A percentile compares a stretch with the other conserved stretches of the same genome.
phyloP scores from a whole-genome alignment of 2,113 vertebrate species.

The Raphicerus campestris region DNA sequence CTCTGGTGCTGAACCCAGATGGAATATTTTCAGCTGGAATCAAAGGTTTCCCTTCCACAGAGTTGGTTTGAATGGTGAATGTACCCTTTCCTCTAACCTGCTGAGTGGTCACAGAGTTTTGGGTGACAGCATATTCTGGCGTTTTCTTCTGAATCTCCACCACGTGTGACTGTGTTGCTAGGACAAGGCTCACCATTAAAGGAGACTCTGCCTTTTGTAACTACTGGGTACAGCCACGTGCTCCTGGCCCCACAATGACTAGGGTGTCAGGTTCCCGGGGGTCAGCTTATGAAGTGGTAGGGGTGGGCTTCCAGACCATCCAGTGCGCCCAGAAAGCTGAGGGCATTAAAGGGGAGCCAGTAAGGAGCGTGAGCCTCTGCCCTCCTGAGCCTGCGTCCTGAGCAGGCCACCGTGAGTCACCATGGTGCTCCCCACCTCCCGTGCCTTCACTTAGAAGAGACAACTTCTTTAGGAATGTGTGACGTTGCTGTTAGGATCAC shows the following conservation, averaged over 20 bases:
- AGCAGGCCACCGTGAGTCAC: not conserved
- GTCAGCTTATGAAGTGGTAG: not conserved
- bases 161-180: fast-evolving
- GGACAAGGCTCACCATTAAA: not conserved
- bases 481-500: not conserved
- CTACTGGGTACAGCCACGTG: fast-evolving
- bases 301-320: fast-evolving
- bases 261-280: fast-evolving
- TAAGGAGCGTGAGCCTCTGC: not conserved
- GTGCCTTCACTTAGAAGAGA: not conserved
- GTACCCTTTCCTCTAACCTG: fast-evolving
- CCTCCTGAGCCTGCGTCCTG: not conserved
- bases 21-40: not conserved
- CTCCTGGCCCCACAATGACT: not conserved
- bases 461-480: not conserved
- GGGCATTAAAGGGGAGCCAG: not conserved
- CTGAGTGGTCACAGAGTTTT: not conserved
- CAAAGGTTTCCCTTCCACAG: not conserved
- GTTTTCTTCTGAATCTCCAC: not conserved
- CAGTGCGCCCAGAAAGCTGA: not conserved
- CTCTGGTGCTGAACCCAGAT: not conserved
- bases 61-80: not conserved
- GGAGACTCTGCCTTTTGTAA: not conserved
- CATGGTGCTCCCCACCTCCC: not conserved
- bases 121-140: fast-evolving